These are phyloP conservation scores for Pardalotus punctatus DNA, from an alignment of 2,113 vertebrate genomes.

Conservation along the genomic window DNA sequence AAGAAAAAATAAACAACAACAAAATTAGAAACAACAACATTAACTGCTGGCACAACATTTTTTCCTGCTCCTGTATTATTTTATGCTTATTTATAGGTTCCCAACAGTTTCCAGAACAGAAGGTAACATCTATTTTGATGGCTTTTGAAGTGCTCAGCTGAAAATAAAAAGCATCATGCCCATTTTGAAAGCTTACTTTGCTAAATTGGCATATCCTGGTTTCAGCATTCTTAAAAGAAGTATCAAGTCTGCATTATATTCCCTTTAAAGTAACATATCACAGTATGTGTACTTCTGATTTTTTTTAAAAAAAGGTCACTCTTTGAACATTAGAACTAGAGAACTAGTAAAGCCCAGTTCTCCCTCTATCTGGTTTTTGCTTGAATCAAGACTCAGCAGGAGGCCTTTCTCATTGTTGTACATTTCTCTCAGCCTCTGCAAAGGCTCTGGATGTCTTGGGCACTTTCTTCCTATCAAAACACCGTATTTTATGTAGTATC, in stretches of 20 bases:
- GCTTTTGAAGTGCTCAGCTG: constrained; percentile 7
- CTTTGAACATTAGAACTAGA: not conserved
- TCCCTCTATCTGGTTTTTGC: not conserved
- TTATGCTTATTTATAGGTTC: constrained; percentile 31
- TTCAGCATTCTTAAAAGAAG: not conserved
- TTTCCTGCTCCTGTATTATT: not conserved
- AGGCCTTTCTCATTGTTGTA: not conserved
- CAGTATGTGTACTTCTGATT: not conserved
- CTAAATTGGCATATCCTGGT: not conserved
- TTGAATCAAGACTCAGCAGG: not conserved
- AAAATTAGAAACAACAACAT: constrained; percentile 4
- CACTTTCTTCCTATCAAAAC: not conserved
- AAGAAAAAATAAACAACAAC: not conserved
- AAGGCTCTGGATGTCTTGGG: not conserved
- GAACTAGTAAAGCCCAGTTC: not conserved
- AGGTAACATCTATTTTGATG: constrained; percentile 11
- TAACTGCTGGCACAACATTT: not conserved
- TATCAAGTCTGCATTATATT: not conserved
- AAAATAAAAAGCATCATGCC: not conserved
- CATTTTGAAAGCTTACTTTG: not conserved
- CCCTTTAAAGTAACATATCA: not conserved
- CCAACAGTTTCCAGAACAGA: constrained; percentile 2
- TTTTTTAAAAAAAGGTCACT: not conserved
- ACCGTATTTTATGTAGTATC: not conserved
- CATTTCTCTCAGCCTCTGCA: not conserved